Base-by-base conservation (phyloP, 2,888 invertebrate species). In the Lithophane socia region DNA sequence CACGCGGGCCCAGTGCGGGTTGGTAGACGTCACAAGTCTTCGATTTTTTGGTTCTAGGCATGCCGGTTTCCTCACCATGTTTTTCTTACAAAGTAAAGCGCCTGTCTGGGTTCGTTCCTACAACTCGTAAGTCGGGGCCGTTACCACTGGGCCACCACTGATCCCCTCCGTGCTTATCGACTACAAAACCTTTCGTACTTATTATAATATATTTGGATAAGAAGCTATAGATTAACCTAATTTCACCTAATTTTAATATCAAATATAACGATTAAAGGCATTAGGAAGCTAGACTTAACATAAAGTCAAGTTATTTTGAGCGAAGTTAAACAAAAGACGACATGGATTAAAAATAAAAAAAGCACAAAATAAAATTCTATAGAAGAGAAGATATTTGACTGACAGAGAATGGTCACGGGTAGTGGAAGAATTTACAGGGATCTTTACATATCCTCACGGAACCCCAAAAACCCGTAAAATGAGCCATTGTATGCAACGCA, bases 401-500 rank as follows among this genome's bases (percentile, higher is more conserved):
- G 9, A 64, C 10, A 63, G 12, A 64, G n/a, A 58, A 13, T n/a
- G 42, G 16, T n/a, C 2, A 58, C 56, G 0, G 12, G 24, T 24
- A 24, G 58, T 58, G 12, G 7, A 58, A 44, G 7, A 16, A 24
- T 68, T 42, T 44, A 18, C 29, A 21, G n/a, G n/a, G 60, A 0
- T 67, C 3, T 7, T 13, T 2, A 24, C 4, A 12, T 5, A 61
- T 24, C 12, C 13, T 29, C 47, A 24, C 65, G 60, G 66, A 79
- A 61, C 77, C 42, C 68, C 63, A 67, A 79, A 79, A 82, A 54
- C 42, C 8, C 47, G 64, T 72, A 68, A 77, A 61, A 24, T 61
- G 21, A 70, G 29, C 75, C 65, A 84, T 77, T 84, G 82, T 80
- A 79, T 84, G 79, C 77, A 64, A 49, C 37, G 13, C 75, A 81